Conservation (phyloP, 2,797 vertebrate genomes). For the Knipowitschia caucasica region DNA sequence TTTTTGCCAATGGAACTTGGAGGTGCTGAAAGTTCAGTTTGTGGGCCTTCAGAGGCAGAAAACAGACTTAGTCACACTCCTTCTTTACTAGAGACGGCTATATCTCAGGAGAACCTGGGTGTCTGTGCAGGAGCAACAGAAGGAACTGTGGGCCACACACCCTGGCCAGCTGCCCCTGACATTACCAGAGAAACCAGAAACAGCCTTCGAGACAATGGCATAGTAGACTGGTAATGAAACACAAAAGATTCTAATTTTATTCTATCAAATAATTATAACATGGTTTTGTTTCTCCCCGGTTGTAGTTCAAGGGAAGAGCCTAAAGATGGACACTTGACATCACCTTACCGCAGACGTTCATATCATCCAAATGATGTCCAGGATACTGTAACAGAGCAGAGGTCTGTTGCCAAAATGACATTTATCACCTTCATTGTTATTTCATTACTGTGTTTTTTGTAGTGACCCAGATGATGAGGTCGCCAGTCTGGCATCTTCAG, state of each 20-base stretch:
- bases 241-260: background rate
- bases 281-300: too few species aligned
- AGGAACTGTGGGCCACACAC: constrained; percentile 76
- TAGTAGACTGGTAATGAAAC: constrained; percentile 84
- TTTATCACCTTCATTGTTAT: background rate
- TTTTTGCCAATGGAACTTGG: constrained; percentile 82
- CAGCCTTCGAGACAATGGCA: constrained; percentile 87
- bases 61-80: constrained; percentile 83
- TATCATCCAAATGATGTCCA: constrained; percentile 93
- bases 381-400: constrained; percentile 89
- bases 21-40: constrained; percentile 51
- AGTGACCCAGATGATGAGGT: constrained; percentile 96
- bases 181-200: constrained; percentile 95
- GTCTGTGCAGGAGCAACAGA: constrained; percentile 62
- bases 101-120: constrained; percentile 83
- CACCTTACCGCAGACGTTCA: constrained; percentile 86
- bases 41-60: constrained; percentile 62
- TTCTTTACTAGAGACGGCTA: constrained; percentile 84
- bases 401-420: constrained; percentile 63
- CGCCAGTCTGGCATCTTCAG: constrained; percentile 85
- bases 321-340: constrained; percentile 87
- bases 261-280: too few species aligned
- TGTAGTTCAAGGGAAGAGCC: constrained; percentile 87
- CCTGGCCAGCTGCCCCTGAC: constrained; percentile 95
- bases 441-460: constrained; percentile 14